Evolutionary conservation across 2,797 vertebrate genomes (phyloP).

Genomic region (Morelia viridis): DNA sequence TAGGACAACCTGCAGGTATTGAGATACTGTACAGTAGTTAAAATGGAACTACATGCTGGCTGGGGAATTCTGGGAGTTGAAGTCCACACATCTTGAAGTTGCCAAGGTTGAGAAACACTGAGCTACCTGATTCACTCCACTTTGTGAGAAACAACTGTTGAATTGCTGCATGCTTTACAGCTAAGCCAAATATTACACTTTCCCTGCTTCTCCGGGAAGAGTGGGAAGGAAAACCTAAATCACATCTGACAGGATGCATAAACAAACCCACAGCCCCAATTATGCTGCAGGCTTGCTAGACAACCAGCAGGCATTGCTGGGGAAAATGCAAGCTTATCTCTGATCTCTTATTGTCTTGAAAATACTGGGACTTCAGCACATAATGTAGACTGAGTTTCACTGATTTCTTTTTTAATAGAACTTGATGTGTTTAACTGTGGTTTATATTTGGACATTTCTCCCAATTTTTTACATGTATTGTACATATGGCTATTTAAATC

Average conservation of each 20-base stretch:
- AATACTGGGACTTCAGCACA: background rate
- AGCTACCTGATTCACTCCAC: background rate
- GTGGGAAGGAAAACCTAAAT: background rate
- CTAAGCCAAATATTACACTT: background rate
- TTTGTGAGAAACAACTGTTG: background rate
- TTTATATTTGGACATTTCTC: background rate
- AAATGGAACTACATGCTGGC: background rate
- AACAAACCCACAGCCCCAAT: background rate
- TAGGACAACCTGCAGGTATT: background rate
- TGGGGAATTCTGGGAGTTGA: background rate
- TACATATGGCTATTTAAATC: background rate
- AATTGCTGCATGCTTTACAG: background rate
- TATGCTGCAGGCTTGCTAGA: background rate
- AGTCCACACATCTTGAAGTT: background rate
- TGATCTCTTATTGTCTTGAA: background rate
- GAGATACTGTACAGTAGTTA: background rate
- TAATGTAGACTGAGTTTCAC: background rate
- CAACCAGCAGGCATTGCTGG: too few relatives aligned
- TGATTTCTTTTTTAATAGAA: background rate
- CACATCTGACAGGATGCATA: background rate
- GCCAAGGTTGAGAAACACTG: background rate
- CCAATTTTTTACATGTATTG: background rate
- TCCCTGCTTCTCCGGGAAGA: background rate
- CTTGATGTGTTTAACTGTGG: background rate
- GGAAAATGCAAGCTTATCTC: background rate